A percentile compares a stretch with the other conserved stretches of the same genome.
Conservation (phyloP, 2,113 vertebrate genomes). For the Oreotrochilus melanogaster region DNA sequence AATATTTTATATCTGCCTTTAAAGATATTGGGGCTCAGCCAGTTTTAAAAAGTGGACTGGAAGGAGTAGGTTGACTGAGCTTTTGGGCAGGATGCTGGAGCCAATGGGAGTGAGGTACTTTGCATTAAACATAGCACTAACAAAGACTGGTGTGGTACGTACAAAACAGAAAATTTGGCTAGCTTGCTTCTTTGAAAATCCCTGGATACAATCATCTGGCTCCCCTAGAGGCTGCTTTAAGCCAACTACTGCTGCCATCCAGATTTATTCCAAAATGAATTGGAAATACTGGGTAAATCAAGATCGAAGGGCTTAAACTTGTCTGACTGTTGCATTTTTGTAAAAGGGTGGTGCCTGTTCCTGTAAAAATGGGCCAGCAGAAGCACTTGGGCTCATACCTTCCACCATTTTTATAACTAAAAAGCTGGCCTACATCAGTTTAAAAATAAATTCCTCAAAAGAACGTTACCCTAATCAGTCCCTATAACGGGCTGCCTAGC, state of each 20-base stretch:
- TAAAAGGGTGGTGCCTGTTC: not conserved
- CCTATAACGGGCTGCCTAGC: not conserved
- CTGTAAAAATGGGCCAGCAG: slow-evolving; percentile 24
- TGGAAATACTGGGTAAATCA: not conserved
- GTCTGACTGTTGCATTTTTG: not conserved
- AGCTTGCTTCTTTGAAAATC: not conserved
- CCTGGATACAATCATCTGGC: slow-evolving; percentile 29
- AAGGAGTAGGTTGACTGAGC: not conserved
- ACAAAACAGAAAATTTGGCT: not conserved
- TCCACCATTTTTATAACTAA: slow-evolving; percentile 32
- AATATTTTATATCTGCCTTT: not conserved
- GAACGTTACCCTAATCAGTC: not conserved
- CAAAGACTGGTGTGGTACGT: not conserved
- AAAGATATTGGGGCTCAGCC: not conserved
- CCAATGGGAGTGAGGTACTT: not conserved
- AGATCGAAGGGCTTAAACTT: not conserved
- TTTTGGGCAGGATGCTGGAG: not conserved
- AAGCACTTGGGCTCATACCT: slow-evolving; percentile 11
- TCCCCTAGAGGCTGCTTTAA: slow-evolving; percentile 52
- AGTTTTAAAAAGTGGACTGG: not conserved
- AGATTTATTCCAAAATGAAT: not conserved
- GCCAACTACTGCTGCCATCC: not conserved
- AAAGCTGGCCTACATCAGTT: slow-evolving; percentile 25
- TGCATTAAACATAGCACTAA: not conserved
- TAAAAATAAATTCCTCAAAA: slow-evolving; percentile 45